Evolutionary conservation across 2,113 vertebrate species (phyloP), one percentile per base, ranked within the genome.

Genomic region (Chaetodon trifascialis): DNA sequence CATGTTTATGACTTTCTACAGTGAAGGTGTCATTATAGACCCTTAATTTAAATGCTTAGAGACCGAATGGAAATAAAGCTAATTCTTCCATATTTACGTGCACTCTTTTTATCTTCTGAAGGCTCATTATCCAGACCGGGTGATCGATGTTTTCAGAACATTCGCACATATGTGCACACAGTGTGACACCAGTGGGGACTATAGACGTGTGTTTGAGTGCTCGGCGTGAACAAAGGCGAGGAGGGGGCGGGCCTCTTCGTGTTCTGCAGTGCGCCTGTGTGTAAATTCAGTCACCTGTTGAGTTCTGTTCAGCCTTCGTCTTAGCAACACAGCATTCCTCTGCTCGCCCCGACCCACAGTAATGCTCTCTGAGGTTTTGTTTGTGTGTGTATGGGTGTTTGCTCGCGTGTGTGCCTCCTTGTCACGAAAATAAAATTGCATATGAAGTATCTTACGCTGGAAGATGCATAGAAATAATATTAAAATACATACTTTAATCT

Each of bases 251-350:
- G 71, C 25, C 47, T 80, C 17, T 21, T 47, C 1, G 7, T 64
- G 79, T 9, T 21, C 59, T 58, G 76, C 56, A 19, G 51, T 64
- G 65, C 11, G 9, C 3, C 14, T 54, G 11, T 66, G n/a, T 66
- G 58, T 74, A 86, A 88, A 88, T 74, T 63, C 87, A 80, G 74
- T 90, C 83, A 93, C 85, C 85, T 92, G 90, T 92, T 84, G 86
- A 84, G 76, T 78, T 80, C 68, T 44, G n/a, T 62, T 90, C 80
- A 66, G 58, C 65, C 84, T 30, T 82, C 66, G 19, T 72, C 83
- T 86, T 80, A 71, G 62, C 73, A 69, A 23, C 47, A 60, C 46
- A 0, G 51, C 81, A 84, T 91, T 89, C 83, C 82, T 82, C 62
- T 30, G 11, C 72, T 51, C 42, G 30, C 76, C 54, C 76, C 70